Percentiles rank a stretch among this genome's conserved stretches.
Evolutionary conservation across 2,888 invertebrate genomes (phyloP).

Genomic region (Steromphala cineraria): DNA sequence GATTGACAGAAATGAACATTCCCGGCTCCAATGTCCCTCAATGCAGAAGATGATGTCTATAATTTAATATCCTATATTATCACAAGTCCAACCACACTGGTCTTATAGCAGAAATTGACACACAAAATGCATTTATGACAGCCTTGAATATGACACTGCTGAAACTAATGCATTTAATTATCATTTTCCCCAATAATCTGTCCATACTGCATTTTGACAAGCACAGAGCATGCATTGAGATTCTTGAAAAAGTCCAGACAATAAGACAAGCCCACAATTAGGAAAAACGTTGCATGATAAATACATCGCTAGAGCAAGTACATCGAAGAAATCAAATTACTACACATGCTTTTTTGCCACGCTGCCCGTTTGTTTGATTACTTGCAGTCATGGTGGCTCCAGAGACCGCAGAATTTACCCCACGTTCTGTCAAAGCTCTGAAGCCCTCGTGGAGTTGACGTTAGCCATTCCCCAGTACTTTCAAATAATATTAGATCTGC

Average conservation of each 20-base stretch:
- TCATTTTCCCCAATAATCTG: background rate
- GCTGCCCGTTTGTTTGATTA: background rate
- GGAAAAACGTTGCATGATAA: conserved; percentile 4
- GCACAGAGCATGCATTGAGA: background rate
- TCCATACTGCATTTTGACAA: background rate
- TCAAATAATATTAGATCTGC: conserved; percentile 2
- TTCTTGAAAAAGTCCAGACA: background rate
- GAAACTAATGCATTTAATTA: background rate
- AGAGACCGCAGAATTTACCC: background rate
- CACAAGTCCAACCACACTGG: background rate
- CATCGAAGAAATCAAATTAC: conserved; percentile 1
- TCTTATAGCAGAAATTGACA: background rate
- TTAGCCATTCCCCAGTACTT: background rate
- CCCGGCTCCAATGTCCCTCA: background rate
- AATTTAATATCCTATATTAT: background rate
- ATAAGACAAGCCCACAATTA: background rate
- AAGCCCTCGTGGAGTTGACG: background rate
- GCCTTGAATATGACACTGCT: background rate
- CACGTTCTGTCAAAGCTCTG: background rate
- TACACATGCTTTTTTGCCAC: conserved; percentile 1
- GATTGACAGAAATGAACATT: background rate
- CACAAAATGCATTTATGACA: background rate
- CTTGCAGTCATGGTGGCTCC: background rate
- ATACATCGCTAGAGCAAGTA: conserved; percentile 6
- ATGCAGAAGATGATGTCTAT: background rate